Base-by-base conservation (phyloP, 2,113 vertebrate species). In the Gnathonemus echidnorhynchus region DNA sequence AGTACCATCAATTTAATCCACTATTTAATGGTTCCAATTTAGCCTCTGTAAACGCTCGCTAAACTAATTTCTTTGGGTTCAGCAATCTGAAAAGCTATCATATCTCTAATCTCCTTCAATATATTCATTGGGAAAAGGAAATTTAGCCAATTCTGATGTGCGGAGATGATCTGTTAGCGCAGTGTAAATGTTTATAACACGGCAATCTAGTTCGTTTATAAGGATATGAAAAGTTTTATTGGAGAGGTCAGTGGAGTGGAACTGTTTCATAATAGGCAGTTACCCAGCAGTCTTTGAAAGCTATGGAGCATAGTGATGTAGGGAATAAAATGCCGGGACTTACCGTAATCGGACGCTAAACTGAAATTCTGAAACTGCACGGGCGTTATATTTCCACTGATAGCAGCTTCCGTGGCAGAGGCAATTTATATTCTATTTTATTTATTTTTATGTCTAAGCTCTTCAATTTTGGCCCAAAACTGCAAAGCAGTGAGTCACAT, bases 181-280 rank as follows among this genome's bases (percentile, higher is more conserved):
- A 96, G 96, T 97, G 97, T 99, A 98, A 99, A 98, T 98, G 98
- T 99, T 99, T 99, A 98, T 97, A 98, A 98, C 97, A 97, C 94
- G 94, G 96, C 97, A 98, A 98, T 98, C 97, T 97, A 97, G 97
- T 97, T 97, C 97, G 97, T 98, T 98, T 98, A 98, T 97, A 97
- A 97, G 98, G 98, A 98, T 99, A 99, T 99, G 98, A 99, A 99
- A 99, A 99, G 97, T 99, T 99, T 99, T 99, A 99, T 99, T 99
- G 98, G 98, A 97, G 97, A 98, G 97, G 97, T 98, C 98, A 97
- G 97, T 97, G 96, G 96, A 98, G 98, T 97, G 98, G 98, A 99
- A 99, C 98, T 97, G 96, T 96, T 92, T 96, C 97, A 98, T 99
- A 99, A 99, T 99, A 99, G 98, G 98, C 98, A 98, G 97, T 99